These are phyloP conservation scores for Alexandromys fortis DNA, from an alignment of 2,113 vertebrate species.

Conservation along the genomic window DNA sequence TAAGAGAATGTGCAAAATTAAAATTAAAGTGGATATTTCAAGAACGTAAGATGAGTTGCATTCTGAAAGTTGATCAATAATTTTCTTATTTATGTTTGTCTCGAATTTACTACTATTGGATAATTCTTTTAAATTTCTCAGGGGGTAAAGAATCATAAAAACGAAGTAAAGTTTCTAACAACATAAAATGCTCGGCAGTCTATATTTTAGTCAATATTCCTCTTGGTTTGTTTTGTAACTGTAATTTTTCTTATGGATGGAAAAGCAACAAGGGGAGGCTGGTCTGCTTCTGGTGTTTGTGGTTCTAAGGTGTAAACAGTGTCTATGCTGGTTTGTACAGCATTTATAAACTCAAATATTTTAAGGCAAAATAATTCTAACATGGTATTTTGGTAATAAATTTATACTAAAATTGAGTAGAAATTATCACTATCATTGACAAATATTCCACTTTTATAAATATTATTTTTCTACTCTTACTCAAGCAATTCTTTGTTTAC, in stretches of 20 bases:
- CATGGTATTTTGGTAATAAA: not conserved
- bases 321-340: no score
- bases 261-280: not conserved
- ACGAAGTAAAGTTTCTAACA: not conserved
- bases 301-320: conserved; percentile 23
- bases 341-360: not conserved
- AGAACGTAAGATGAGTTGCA: not conserved
- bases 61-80: not conserved
- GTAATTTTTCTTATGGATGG: not conserved
- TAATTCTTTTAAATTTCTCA: not conserved
- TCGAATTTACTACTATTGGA: not conserved
- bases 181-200: not conserved
- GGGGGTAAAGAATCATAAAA: not conserved
- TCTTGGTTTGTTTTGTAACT: not conserved
- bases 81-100: not conserved
- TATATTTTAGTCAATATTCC: not conserved
- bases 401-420: not conserved
- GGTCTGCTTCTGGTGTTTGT: not conserved
- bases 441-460: not conserved
- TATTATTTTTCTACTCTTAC: not conserved
- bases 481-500: not conserved
- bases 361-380: conserved; percentile 35
- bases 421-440: not conserved
- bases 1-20: not conserved
- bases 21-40: not conserved